phyloP scores from a whole-genome alignment of 2,113 vertebrate genomes.

The Nothocercus nigrocapillus region DNA sequence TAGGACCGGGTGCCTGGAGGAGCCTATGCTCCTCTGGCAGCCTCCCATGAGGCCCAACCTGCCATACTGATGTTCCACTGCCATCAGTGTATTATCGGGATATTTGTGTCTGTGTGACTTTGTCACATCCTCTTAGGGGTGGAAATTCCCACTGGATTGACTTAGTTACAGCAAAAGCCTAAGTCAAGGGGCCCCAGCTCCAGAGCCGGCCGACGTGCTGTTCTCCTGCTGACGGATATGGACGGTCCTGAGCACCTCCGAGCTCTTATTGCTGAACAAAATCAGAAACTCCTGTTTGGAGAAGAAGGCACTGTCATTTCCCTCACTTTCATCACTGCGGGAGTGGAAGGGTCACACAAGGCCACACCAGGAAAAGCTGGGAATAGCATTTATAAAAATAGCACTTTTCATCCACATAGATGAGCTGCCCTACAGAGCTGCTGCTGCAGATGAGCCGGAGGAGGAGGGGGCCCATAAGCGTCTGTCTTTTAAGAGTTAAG shows the following conservation, averaged over 20 bases:
- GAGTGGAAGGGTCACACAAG: not conserved
- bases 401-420: fast-evolving
- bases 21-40: no score
- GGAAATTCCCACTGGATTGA: not conserved
- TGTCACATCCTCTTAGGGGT: not conserved
- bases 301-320: not conserved
- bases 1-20: not conserved
- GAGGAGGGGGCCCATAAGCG: not conserved
- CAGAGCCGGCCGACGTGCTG: not conserved
- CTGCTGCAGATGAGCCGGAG: not conserved
- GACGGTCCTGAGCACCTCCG: not conserved
- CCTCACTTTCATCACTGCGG: not conserved
- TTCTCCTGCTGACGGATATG: not conserved
- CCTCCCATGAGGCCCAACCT: not conserved
- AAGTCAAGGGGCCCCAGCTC: not conserved
- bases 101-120: not conserved
- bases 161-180: not conserved
- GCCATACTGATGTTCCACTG: not conserved
- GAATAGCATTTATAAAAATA: not conserved
- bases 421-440: not conserved
- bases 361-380: not conserved
- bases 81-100: not conserved
- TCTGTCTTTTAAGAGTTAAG: not conserved
- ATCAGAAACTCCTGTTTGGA: not conserved
- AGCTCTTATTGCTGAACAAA: not conserved